Base-by-base conservation (phyloP, 2,888 invertebrate species). In the Flabesymbios commensalis region DNA sequence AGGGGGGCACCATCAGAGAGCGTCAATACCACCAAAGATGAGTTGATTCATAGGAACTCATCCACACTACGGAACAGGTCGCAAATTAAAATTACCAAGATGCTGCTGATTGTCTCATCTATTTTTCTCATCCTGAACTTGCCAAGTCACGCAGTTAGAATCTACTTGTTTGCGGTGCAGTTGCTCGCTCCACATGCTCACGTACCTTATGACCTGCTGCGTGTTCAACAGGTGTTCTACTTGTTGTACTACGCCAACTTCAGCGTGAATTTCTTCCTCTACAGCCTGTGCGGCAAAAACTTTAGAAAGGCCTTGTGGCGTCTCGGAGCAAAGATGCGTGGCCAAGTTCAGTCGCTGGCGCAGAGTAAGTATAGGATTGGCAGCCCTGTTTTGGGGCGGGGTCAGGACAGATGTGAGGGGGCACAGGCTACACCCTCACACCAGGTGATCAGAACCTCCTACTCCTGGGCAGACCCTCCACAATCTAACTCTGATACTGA, bases 21-120 rank as follows among this genome's bases (percentile, higher is more conserved):
- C n/a, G n/a, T n/a, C n/a, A n/a, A n/a, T n/a, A n/a, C n/a, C n/a
- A n/a, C n/a, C n/a, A n/a, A n/a, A n/a, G n/a, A n/a, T n/a, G n/a
- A n/a, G n/a, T n/a, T n/a, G n/a, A n/a, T n/a, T n/a, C n/a, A n/a
- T n/a, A n/a, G n/a, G n/a, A n/a, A n/a, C n/a, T n/a, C n/a, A n/a
- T n/a, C n/a, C n/a, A n/a, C n/a, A n/a, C 31, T 57, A 29, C 59
- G 55, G 42, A 63, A 48, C 2, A 29, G 56, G 31, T 57, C 54
- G 4, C 59, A 55, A 32, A 48, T 64, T 14, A 48, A 56, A 4
- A 59, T 65, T n/a, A 65, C 65, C 22, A 65, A 65, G 26, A 58
- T 65, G 58, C 45, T 65, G n/a, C 55, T 65, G 14, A 55, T 49
- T 31, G 62, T 65, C n/a, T 65, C 65, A 17, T 51, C 61, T 19